Evolutionary conservation across 1,140 invertebrate genomes (phyloP), one percentile per base, ranked within the genome.

Genomic region (Anastatus disparis): DNA sequence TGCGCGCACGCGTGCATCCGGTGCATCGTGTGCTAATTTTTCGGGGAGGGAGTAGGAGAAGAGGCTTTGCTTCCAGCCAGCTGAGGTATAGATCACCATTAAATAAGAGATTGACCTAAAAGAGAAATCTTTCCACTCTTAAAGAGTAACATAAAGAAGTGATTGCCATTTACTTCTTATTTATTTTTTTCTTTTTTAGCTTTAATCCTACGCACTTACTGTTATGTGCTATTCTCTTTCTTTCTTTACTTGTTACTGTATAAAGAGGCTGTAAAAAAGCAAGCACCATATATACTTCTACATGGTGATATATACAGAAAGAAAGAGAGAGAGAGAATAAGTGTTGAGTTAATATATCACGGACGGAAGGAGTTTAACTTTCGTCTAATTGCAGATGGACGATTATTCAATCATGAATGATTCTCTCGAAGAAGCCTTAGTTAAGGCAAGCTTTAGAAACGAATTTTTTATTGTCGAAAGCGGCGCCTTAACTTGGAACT

Each of bases 401-500:
- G 50, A n/a, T 53, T n/a, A 29, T 53, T 29, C 26, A 53, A 53
- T 53, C 50, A 53, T 53, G 50, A 53, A 7, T 9, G 26, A 53
- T 53, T 53, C 1, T 8, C 50, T 13, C 4, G 26, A 29, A 53
- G 27, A 6, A 29, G 26, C 13, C 26, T 3, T 6, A 7, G 27
- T 29, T 7, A 22, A 22, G 15, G 50, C 26, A n/a, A n/a, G 50
- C 27, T 1, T 3, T 1, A 4, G 13, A 0, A 13, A 15, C 15
- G 22, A 24, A 24, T 6, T 48, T 17, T 24, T 22, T 3, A 48
- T 48, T 48, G 2, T 48, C 12, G 17, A 55, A n/a, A n/a, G 2
- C 53, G 7, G 8, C n/a, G 27, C 53, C 31, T 4, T 20, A 1
- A 9, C 29, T 13, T 17, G 29, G 31, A 35, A 15, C 31, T 38